These are phyloP conservation scores for Gymnorhina tibicen DNA, from an alignment of 2,113 vertebrate genomes.

Conservation along the genomic window DNA sequence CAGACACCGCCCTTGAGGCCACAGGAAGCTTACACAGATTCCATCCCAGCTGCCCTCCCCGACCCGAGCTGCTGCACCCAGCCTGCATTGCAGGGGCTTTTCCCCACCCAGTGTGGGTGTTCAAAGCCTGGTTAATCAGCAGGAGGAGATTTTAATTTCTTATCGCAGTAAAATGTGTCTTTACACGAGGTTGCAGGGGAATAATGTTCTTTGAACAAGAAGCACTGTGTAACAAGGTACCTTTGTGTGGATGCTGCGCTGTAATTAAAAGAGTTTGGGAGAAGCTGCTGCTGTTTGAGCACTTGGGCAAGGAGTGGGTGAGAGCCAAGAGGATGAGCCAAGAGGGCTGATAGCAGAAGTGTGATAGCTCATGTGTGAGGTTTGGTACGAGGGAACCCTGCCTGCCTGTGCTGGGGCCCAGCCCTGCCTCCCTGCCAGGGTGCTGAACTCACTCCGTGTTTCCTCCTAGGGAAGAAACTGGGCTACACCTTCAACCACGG, in stretches of 20 bases:
- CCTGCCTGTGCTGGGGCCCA: neutral
- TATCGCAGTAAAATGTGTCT: neutral
- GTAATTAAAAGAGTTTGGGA: constrained; percentile 5
- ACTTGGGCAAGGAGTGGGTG: neutral
- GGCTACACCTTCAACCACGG: constrained; percentile 88
- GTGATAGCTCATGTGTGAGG: neutral
- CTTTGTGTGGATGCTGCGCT: neutral
- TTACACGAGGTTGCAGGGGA: neutral
- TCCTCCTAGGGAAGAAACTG: constrained; percentile 84
- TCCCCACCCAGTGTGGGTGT: neutral
- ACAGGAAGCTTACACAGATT: neutral
- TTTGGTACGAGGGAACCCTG: neutral
- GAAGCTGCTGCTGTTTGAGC: neutral
- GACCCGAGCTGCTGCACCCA: neutral
- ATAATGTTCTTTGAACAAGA: neutral
- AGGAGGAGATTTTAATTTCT: neutral
- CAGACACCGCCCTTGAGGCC: neutral
- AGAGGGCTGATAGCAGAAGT: neutral
- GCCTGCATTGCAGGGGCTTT: neutral
- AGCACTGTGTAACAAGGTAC: neutral
- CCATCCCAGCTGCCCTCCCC: neutral
- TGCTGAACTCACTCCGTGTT: neutral
- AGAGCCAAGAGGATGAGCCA: neutral
- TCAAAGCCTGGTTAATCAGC: neutral
- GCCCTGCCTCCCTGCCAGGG: neutral